Evolutionary conservation across 2,113 vertebrate species (phyloP).

Genomic region (Enhydra lutris): DNA sequence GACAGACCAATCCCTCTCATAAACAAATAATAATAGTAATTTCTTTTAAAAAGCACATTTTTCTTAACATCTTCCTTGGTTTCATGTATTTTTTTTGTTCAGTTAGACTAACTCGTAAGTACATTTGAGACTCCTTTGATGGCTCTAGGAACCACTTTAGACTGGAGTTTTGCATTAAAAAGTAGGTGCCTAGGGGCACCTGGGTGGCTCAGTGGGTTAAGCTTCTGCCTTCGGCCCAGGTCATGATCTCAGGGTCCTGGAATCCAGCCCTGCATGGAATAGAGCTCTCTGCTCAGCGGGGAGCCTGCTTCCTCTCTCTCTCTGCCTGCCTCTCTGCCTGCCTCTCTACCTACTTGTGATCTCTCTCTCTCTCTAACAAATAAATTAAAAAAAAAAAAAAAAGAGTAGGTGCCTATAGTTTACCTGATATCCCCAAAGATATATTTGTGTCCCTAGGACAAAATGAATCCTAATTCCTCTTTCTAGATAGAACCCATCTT

Average conservation of each 20-base stretch:
- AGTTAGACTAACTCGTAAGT: neutral
- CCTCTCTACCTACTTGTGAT: no score
- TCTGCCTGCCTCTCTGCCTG: no score
- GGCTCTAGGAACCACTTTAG: neutral
- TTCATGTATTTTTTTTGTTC: neutral
- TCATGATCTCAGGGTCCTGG: no score
- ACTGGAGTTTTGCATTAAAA: neutral
- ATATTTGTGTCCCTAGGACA: neutral
- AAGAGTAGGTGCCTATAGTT: neutral
- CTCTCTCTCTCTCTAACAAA: no score
- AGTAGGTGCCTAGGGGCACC: neutral
- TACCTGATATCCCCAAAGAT: neutral
- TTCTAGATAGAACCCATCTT: slow-evolving; percentile 14
- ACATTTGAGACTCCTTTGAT: neutral
- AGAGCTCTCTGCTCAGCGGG: no score
- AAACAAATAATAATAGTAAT: neutral
- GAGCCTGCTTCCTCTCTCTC: no score
- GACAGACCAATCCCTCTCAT: neutral
- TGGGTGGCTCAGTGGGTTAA: no score
- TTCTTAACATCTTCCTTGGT: neutral
- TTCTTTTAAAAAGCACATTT: neutral
- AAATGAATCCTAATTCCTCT: slow-evolving; percentile 6
- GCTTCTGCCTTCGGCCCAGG: no score
- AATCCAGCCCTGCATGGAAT: fast-evolving
- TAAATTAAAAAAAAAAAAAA: no score